Evolutionary conservation across 2,888 invertebrate species (phyloP), one percentile per base, ranked within the genome.

Genomic region (Osmoderma eremita): DNA sequence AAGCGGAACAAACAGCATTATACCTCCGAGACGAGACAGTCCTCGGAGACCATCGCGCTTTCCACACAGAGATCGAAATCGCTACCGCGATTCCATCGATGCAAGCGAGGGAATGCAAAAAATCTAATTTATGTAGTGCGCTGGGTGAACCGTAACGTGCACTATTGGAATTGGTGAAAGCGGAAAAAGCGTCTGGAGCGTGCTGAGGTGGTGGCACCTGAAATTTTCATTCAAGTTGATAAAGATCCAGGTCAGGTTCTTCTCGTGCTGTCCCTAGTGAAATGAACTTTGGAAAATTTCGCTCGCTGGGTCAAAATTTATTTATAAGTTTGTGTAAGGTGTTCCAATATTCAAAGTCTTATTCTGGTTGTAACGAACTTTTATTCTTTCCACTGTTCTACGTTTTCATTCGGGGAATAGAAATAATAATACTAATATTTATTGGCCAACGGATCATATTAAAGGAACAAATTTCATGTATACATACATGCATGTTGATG

Each of bases 201-300:
- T 48, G 48, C 48, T 20, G 12, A 8, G 30, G 30, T 10, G 18
- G 48, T 48, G 6, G 48, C 20, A 20, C 18, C 48, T 48, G 18
- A 48, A 48, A 48, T 48, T 48, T 48, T 48, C 48, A 48, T 48
- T 17, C 20, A 12, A 12, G 12, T 30, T 30, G 48, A 48, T 48
- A 48, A 17, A 20, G 20, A 48, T 17, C 48, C 48, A 48, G 48
- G 48, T 48, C 48, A 48, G 48, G 48, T 48, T 48, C 20, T 18
- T 48, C 12, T 20, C 5, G 12, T 13, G 8, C 12, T 12, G 30
- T 30, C 30, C 30, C 30, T 6, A 1, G 30, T 30, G 30, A 30
- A 1, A 10, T 30, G 30, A 6, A 6, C 6, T 5, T 24, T 4
- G 3, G 24, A 24, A 24, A 24, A 4, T 24, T 24, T 24, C 24